phyloP scores from a whole-genome alignment of 2,113 vertebrate genomes.

The Malurus cyaneus region DNA sequence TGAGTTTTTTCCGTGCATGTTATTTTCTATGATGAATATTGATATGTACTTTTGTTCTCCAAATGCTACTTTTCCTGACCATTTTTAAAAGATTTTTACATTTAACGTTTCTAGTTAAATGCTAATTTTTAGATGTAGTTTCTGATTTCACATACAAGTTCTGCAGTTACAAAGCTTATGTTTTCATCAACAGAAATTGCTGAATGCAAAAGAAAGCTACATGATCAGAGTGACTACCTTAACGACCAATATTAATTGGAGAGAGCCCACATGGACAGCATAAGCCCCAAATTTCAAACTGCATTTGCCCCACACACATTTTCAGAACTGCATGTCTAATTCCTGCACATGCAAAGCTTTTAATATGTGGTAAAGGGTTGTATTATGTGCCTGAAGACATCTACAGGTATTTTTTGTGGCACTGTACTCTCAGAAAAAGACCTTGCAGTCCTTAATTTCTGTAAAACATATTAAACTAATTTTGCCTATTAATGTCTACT shows the following conservation, averaged over 20 bases:
- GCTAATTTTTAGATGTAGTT: background rate
- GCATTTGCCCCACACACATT: rapidly evolving
- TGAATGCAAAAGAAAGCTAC: background rate
- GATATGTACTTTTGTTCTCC: background rate
- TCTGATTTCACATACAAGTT: background rate
- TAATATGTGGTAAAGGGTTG: background rate
- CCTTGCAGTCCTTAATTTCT: background rate
- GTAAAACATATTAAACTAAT: background rate
- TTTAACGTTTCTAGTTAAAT: background rate
- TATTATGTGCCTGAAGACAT: background rate
- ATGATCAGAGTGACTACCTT: background rate
- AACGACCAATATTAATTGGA: background rate
- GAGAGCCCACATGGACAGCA: background rate
- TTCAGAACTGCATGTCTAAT: background rate
- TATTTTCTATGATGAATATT: background rate
- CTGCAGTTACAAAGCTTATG: background rate
- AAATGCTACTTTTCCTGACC: background rate
- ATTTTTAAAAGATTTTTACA: background rate
- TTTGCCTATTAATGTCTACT: background rate
- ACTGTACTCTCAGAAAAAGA: background rate
- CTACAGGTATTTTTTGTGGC: background rate
- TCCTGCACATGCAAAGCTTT: background rate
- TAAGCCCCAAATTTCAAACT: background rate
- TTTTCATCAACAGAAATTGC: background rate
- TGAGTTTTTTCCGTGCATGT: background rate